phyloP scores from a whole-genome alignment of 2,888 invertebrate genomes.

The Metalampra italica region DNA sequence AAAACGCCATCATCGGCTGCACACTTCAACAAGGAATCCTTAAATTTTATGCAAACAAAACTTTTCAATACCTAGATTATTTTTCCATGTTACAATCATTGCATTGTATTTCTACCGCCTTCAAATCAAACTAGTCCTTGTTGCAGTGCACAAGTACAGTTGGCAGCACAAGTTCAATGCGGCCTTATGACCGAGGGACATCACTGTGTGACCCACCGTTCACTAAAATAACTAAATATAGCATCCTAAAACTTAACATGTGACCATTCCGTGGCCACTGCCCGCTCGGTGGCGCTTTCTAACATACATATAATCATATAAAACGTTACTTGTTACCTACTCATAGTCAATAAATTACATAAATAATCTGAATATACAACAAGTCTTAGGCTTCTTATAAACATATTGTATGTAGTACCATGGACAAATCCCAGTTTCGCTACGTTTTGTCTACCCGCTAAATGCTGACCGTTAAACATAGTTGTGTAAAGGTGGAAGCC shows the following conservation, averaged over 20 bases:
- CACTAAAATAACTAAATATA: constrained; percentile 32
- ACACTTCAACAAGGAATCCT: neutral
- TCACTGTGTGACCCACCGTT: neutral
- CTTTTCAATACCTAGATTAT: no score
- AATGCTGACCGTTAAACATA: neutral
- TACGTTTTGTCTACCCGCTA: constrained; percentile 14
- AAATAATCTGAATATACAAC: constrained; percentile 77
- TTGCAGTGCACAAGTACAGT: neutral
- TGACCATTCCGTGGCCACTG: constrained; percentile 28
- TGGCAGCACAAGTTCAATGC: neutral
- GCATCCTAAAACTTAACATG: constrained; percentile 36
- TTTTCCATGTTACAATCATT: no score
- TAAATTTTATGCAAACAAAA: no score
- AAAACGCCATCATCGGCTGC: constrained; percentile 3
- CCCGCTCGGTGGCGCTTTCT: constrained; percentile 41
- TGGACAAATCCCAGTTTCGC: constrained; percentile 28
- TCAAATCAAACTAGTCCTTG: no score
- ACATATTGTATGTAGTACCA: constrained; percentile 49
- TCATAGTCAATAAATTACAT: constrained; percentile 75
- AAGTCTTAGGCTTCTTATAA: constrained; percentile 73
- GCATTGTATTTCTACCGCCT: no score
- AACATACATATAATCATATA: constrained; percentile 41
- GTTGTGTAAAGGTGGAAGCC: neutral
- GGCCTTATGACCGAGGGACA: no score
- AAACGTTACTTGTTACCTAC: constrained; percentile 64